phyloP scores from a whole-genome alignment of 1,140 invertebrate genomes.

The Oncopeltus fasciatus region DNA sequence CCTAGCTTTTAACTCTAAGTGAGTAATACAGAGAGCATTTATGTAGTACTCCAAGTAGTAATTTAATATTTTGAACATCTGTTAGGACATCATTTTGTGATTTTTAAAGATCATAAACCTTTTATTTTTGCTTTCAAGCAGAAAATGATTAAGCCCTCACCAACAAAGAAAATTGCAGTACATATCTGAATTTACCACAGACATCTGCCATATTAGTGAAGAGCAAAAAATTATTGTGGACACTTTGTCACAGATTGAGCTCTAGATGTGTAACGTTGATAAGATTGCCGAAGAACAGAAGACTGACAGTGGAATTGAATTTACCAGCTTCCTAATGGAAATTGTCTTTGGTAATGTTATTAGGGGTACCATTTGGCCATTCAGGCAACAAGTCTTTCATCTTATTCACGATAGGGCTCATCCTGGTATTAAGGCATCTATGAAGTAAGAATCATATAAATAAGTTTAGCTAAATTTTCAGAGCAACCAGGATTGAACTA shows the following conservation, averaged over 20 bases:
- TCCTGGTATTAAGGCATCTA: background rate
- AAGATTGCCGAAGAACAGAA: background rate
- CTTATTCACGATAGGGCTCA: background rate
- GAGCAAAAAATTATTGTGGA: background rate
- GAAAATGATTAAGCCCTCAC: background rate
- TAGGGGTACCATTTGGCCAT: background rate
- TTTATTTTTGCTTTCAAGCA: background rate
- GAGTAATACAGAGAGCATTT: background rate
- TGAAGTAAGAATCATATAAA: background rate
- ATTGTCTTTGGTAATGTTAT: background rate
- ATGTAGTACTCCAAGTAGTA: background rate
- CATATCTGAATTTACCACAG: background rate
- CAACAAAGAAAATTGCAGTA: background rate
- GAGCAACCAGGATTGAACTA: background rate
- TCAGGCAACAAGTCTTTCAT: background rate
- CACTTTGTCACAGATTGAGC: background rate
- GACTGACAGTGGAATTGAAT: background rate
- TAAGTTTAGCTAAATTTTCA: background rate
- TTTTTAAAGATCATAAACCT: background rate
- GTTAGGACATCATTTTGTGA: background rate
- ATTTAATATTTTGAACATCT: background rate
- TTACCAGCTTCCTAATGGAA: background rate
- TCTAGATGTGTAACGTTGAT: background rate
- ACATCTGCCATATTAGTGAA: background rate
- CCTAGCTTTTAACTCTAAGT: constrained; percentile 3